Evolutionary conservation across 2,113 vertebrate genomes (phyloP).

Genomic region (Notarius quadriscutis): DNA sequence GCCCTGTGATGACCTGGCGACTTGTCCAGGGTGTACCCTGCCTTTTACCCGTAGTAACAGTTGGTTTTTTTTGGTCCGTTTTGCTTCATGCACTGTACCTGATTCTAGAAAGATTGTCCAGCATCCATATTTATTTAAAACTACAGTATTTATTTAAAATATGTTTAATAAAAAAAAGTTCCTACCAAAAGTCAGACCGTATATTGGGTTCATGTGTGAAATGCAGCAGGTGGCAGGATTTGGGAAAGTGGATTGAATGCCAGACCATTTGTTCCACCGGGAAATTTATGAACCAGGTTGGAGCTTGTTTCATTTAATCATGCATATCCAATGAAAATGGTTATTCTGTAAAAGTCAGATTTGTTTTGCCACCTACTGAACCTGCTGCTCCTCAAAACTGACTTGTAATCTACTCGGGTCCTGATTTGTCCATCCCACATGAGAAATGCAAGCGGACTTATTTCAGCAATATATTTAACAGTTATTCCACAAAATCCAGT

Average conservation of each 20-base stretch:
- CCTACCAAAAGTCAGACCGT: not conserved
- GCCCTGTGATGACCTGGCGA: too few species aligned
- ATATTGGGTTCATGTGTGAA: not conserved
- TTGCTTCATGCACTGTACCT: not conserved
- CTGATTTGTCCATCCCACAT: too few species aligned
- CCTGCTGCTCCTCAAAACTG: not conserved
- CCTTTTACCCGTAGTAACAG: too few species aligned
- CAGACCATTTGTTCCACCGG: not conserved
- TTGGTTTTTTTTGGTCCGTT: not conserved
- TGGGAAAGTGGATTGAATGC: not conserved
- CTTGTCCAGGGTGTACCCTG: too few species aligned
- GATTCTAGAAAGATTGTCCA: not conserved
- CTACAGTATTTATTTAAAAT: too few species aligned
- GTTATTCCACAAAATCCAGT: too few species aligned
- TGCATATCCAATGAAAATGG: not conserved
- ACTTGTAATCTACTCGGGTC: too few species aligned
- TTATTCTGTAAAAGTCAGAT: not conserved
- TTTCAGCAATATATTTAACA: not conserved
- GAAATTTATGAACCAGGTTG: not conserved
- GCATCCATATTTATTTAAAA: not conserved
- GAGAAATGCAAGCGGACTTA: too few species aligned
- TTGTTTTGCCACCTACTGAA: not conserved
- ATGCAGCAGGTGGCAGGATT: not conserved
- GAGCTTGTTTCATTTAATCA: not conserved
- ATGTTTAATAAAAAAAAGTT: not conserved